These are phyloP conservation scores for Leptinotarsa lineolata DNA, from an alignment of 1,140 invertebrate genomes.

Conservation along the genomic window DNA sequence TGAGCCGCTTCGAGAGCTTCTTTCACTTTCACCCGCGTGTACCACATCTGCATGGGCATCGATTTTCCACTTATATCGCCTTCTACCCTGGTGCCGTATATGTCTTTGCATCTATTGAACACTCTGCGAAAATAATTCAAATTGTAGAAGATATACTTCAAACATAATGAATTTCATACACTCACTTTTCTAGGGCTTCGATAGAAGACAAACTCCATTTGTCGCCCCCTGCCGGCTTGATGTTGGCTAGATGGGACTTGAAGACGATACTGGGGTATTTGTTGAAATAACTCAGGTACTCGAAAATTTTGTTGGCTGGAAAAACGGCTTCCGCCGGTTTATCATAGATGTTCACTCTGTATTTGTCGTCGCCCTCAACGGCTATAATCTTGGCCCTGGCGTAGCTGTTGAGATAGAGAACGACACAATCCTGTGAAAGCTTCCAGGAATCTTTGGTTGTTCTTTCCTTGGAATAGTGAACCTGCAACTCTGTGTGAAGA, in stretches of 20 bases:
- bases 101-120: constrained; percentile 32
- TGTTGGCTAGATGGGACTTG: constrained; percentile 38
- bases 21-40: constrained; percentile 20
- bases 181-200: constrained; percentile 35
- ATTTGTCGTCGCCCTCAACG: constrained; percentile 12
- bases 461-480: constrained; percentile 34
- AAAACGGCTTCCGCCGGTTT: constrained; percentile 27
- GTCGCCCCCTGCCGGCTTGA: constrained; percentile 40
- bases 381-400: constrained; percentile 31
- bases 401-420: constrained; percentile 16
- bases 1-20: constrained; percentile 38
- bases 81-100: constrained; percentile 27
- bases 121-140: constrained; percentile 23
- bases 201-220: constrained; percentile 40
- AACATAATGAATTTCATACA: background rate
- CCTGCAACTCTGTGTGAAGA: constrained; percentile 39
- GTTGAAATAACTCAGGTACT: constrained; percentile 34
- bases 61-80: constrained; percentile 15
- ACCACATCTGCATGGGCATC: constrained; percentile 37
- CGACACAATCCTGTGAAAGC: constrained; percentile 32
- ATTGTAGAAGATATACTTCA: too few species aligned
- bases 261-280: constrained; percentile 24
- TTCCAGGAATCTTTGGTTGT: constrained; percentile 35
- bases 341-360: constrained; percentile 36
- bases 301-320: constrained; percentile 30